Evolutionary conservation across 2,888 invertebrate species (phyloP), one percentile per base, ranked within the genome.

Genomic region (Molorchus minor): DNA sequence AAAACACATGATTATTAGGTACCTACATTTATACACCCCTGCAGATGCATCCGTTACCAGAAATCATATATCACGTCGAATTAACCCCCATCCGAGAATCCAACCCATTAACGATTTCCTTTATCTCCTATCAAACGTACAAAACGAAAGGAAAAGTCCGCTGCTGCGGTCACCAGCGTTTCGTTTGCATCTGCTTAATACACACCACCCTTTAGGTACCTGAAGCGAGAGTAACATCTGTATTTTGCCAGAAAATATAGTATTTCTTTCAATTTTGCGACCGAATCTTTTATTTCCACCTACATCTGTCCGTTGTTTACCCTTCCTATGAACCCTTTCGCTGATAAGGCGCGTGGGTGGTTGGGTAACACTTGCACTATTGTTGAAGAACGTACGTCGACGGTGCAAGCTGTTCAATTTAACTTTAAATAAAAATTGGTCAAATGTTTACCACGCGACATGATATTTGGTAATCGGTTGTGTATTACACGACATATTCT

Each of bases 221-320:
- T 72, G 72, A 59, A 58, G 62, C 16, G 41, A 35, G 30, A 57
- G 40, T 44, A 71, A 71, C 73, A 73, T 73, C 73, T 74, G 73
- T 70, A 71, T 74, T 73, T 72, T 71, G 69, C 70, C 71, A 70
- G 62, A 69, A 74, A 69, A 73, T 73, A 73, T 75, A 73, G 69
- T 70, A 71, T 74, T 74, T 73, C 73, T 71, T 71, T 72, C 70
- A 72, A 65, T 72, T 70, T 66, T 66, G 70, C 71, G 66, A 69
- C 64, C 62, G 60, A 66, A 65, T 67, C 69, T 68, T 68, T 69
- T 68, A 67, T 70, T 67, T 40, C 17, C 54, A 54, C 54, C 56
- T 61, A 58, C 70, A 70, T 71, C 70, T 72, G 71, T 70, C 64
- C 58, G 51, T 65, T 72, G 68, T 72, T 71, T 72, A 72, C 71